Evolutionary conservation across 2,113 vertebrate species (phyloP), one percentile per base, ranked within the genome.

Genomic region (Ptilonorhynchus violaceus): DNA sequence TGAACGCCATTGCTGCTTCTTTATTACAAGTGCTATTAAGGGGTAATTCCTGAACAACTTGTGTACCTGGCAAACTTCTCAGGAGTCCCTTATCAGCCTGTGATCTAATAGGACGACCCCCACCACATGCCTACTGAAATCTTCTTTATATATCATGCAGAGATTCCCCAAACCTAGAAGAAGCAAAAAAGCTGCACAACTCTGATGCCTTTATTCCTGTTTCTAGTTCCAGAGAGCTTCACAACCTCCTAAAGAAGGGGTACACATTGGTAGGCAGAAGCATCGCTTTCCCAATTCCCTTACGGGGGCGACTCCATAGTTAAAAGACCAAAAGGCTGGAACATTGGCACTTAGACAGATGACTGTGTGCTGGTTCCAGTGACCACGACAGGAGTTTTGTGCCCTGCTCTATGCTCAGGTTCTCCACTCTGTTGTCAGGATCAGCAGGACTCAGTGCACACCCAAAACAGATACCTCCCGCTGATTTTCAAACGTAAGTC

Each of bases 261-360:
- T 50, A 62, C 14, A n/a, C 15, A 2, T 2, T 31, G 25, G 19
- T 3, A 59, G 41, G 46, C 85, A 90, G 53, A 87, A 67, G 28
- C 44, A 58, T 10, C 23, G 8, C 63, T 62, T 83, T 41, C 62
- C 69, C 44, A 56, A 55, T 37, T 85, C 49, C 77, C 49, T 63
- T 46, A 16, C 3, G 13, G 39, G 8, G 1, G 2, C 21, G 19
- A 23, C 33, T 66, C 41, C 13, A 25, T 0, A 30, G 68, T 3
- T 39, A n/a, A 68, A 72, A 37, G 37, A 49, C 28, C 47, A 41
- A 41, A 72, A 31, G 31, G 21, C 50, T 37, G 74, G 49, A 85
- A 69, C 21, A 27, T 16, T 55, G 46, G 56, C 70, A 60, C 19
- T 0, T 15, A 59, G 46, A 50, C 7, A 82, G 46, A 52, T 20